Conservation (phyloP, 2,888 invertebrate genomes). For the Aspidiotus rigidus region DNA sequence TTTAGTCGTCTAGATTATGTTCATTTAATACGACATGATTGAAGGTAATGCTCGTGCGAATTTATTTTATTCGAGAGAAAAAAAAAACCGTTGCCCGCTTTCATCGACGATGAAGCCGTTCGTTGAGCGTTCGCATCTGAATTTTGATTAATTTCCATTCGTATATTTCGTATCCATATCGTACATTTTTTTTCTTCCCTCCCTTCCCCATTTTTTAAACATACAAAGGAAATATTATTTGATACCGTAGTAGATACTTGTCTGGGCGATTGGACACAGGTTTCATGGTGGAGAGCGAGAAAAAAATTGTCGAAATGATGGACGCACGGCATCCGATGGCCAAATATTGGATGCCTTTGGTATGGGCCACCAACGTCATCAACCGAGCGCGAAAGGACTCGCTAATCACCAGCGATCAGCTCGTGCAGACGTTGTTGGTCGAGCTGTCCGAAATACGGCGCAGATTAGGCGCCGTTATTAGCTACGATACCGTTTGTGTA, state of each 20-base stretch:
- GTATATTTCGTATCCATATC: not conserved
- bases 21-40: too few relatives aligned
- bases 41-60: too few relatives aligned
- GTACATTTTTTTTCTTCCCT: not conserved
- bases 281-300: conserved; percentile 82
- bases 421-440: conserved; percentile 79
- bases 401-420: conserved; percentile 78
- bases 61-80: too few relatives aligned
- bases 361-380: conserved; percentile 87
- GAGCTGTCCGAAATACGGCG: conserved; percentile 82
- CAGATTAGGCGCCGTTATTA: conserved; percentile 72
- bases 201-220: not conserved
- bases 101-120: too few relatives aligned
- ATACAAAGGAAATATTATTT: conserved; percentile 24
- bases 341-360: conserved; percentile 87
- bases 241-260: conserved; percentile 32
- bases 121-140: too few relatives aligned
- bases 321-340: conserved; percentile 80
- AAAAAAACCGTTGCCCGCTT: too few relatives aligned
- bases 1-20: too few relatives aligned
- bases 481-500: conserved; percentile 85
- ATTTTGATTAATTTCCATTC: not conserved
- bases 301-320: conserved; percentile 84
- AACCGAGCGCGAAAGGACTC: conserved; percentile 78
- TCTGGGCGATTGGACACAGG: conserved; percentile 47